Percentiles rank a stretch among this genome's conserved stretches.
These are phyloP conservation scores for Onthophagus taurus DNA, from an alignment of 1,140 invertebrate species.

Conservation along the genomic window DNA sequence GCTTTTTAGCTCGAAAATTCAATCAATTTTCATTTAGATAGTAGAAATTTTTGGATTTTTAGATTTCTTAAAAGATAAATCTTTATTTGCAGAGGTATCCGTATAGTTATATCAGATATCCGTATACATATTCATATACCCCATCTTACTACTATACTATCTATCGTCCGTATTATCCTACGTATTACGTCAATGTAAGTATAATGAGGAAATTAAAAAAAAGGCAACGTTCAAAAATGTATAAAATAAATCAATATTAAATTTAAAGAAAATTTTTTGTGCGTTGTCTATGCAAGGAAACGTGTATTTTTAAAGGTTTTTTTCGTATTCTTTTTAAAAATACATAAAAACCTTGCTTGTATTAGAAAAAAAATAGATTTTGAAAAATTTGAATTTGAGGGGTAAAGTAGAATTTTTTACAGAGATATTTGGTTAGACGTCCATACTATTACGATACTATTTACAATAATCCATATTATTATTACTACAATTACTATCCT, in stretches of 20 bases:
- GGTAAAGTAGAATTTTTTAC: slow-evolving; percentile 9
- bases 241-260: too few relatives aligned
- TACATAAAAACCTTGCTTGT: background rate
- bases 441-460: slow-evolving; percentile 6
- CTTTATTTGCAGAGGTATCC: slow-evolving; percentile 9
- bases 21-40: too few relatives aligned
- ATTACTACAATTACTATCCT: slow-evolving; percentile 6
- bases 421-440: slow-evolving; percentile 10
- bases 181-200: slow-evolving; percentile 6
- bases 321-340: slow-evolving; percentile 7
- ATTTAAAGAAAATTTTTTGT: too few relatives aligned
- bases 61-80: slow-evolving; percentile 3
- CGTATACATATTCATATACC: slow-evolving; percentile 9
- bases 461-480: slow-evolving; percentile 2
- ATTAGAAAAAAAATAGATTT: background rate
- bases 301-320: slow-evolving; percentile 8
- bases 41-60: too few relatives aligned
- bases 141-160: slow-evolving; percentile 11
- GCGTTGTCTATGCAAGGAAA: too few relatives aligned
- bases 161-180: slow-evolving; percentile 10
- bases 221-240: too few relatives aligned
- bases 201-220: slow-evolving; percentile 1
- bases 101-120: slow-evolving; percentile 8
- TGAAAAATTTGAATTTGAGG: background rate
- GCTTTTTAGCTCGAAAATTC: too few relatives aligned